A percentile compares a stretch with the other conserved stretches of the same genome.
phyloP scores from a whole-genome alignment of 2,888 invertebrate species.

The Lithophane semibrunnea region DNA sequence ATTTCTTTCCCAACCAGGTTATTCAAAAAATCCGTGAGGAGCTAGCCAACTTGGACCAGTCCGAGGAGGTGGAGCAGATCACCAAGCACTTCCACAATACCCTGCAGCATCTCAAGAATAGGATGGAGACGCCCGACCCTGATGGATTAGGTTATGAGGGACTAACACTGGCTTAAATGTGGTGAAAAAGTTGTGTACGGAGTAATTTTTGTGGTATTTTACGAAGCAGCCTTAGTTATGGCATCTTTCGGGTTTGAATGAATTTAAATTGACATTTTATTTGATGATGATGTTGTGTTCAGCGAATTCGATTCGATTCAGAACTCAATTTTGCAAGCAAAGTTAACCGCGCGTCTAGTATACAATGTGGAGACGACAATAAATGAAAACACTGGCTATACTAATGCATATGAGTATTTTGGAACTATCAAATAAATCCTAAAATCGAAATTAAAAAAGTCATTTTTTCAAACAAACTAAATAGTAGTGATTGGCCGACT shows the following conservation, averaged over 20 bases:
- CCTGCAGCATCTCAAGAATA: constrained; percentile 94
- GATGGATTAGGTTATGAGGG: constrained; percentile 92
- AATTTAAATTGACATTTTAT: neutral
- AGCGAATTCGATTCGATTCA: neutral
- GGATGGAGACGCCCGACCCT: constrained; percentile 91
- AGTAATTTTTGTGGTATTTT: constrained; percentile 26
- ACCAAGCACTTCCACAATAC: constrained; percentile 98
- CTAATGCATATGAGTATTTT: too few species aligned
- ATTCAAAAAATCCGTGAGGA: constrained; percentile 98
- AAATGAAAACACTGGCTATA: too few species aligned
- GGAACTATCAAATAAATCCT: too few species aligned
- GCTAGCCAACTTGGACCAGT: constrained; percentile 97
- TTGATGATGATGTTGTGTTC: neutral
- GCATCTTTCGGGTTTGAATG: too few species aligned
- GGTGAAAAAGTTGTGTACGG: neutral
- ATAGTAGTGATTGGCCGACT: too few species aligned
- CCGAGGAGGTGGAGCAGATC: constrained; percentile 99
- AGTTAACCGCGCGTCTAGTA: too few species aligned
- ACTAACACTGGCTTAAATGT: constrained; percentile 81
- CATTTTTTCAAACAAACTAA: too few species aligned
- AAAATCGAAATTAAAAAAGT: too few species aligned
- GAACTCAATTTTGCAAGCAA: too few species aligned
- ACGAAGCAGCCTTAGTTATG: neutral
- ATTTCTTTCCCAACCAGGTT: constrained; percentile 90
- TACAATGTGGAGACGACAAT: too few species aligned